Conservation (phyloP, 2,797 vertebrate genomes). For the Helicolenus hilgendorfi region DNA sequence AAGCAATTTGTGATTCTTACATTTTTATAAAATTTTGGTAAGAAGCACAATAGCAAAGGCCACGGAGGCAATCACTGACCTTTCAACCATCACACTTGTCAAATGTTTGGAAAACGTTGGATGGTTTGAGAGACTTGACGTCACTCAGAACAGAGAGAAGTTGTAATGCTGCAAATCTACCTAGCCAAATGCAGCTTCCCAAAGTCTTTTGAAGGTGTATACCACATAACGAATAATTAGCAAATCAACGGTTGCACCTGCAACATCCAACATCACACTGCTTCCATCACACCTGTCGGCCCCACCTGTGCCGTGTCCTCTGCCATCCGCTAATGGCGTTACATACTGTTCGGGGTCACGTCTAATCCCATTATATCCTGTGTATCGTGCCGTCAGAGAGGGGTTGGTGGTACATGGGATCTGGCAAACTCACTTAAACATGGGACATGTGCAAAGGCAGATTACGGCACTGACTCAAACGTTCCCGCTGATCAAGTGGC, state of each 20-base stretch:
- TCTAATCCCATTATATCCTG: conserved; percentile 20
- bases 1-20: too few relatives aligned
- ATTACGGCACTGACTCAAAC: conserved; percentile 26
- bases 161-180: not conserved
- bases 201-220: conserved; percentile 12
- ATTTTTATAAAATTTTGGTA: too few relatives aligned
- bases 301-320: conserved; percentile 7
- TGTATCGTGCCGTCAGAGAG: not conserved
- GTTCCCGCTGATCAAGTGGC: conserved; percentile 49
- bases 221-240: not conserved
- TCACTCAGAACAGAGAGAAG: not conserved
- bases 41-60: too few relatives aligned
- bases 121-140: not conserved
- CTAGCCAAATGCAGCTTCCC: not conserved
- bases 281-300: conserved; percentile 2
- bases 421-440: conserved; percentile 29
- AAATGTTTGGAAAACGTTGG: too few relatives aligned
- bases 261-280: not conserved
- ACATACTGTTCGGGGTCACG: conserved; percentile 32
- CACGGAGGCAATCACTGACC: too few relatives aligned
- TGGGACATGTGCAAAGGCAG: conserved; percentile 17
- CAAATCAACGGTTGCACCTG: not conserved
- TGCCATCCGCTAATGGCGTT: conserved; percentile 9
- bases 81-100: too few relatives aligned
- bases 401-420: not conserved